Evolutionary conservation across 2,888 invertebrate genomes (phyloP).

Genomic region (Schizotus pectinicornis): DNA sequence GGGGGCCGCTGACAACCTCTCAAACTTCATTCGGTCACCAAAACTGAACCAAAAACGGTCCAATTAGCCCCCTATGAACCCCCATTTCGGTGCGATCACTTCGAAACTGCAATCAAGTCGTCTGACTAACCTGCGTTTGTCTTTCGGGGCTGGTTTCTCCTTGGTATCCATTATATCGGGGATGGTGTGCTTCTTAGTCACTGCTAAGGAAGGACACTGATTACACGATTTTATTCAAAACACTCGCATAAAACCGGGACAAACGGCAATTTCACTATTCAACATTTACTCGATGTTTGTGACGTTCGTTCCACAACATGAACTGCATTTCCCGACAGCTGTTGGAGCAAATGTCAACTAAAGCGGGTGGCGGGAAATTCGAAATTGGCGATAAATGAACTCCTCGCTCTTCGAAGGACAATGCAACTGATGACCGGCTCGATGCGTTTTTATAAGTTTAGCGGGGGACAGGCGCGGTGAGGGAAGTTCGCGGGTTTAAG

Average conservation of each 20-base stretch:
- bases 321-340: conserved; percentile 37
- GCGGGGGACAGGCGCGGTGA: too few relatives aligned
- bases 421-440: background rate
- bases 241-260: conserved; percentile 37
- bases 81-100: too few relatives aligned
- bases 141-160: conserved; percentile 61
- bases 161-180: conserved; percentile 50
- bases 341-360: conserved; percentile 29
- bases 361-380: conserved; percentile 22
- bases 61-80: conserved; percentile 2
- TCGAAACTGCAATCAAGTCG: conserved; percentile 2
- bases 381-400: conserved; percentile 1
- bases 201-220: conserved; percentile 56
- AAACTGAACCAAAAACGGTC: too few relatives aligned
- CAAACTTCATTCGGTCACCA: too few relatives aligned
- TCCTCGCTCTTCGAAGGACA: background rate
- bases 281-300: conserved; percentile 46
- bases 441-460: background rate
- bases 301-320: conserved; percentile 34
- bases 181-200: conserved; percentile 55
- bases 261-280: conserved; percentile 42
- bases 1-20: too few relatives aligned
- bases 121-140: conserved; percentile 71
- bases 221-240: conserved; percentile 25
- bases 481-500: too few relatives aligned